These are phyloP conservation scores for Dendrocincla tyrannina DNA, from an alignment of 2,797 vertebrate genomes.

Conservation along the genomic window DNA sequence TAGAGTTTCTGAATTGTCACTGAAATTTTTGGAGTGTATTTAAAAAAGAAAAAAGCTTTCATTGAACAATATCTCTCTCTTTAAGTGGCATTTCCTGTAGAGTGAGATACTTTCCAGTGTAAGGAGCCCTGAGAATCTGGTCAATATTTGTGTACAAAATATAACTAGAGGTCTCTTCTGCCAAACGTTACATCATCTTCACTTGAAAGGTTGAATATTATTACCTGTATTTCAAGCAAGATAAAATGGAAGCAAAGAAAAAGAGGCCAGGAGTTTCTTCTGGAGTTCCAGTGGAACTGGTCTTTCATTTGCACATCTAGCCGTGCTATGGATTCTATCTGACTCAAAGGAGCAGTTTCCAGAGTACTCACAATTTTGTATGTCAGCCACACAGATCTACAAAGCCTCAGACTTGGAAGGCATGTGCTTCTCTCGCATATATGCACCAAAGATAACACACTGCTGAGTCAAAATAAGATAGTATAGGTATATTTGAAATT, in stretches of 20 bases:
- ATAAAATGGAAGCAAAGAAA: background rate
- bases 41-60: background rate
- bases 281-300: background rate
- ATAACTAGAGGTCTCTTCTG: background rate
- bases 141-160: background rate
- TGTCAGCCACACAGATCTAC: background rate
- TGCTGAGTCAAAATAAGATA: background rate
- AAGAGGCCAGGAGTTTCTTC: background rate
- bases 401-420: background rate
- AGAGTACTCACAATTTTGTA: background rate
- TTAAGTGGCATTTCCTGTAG: background rate
- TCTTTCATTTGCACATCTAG: background rate
- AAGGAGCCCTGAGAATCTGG: background rate
- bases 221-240: background rate
- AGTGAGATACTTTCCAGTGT: background rate
- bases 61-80: background rate
- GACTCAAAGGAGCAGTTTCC: background rate
- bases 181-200: background rate
- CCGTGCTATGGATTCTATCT: background rate
- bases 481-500: background rate
- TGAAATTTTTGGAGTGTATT: background rate
- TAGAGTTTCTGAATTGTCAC: background rate
- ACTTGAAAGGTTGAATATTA: background rate
- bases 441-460: background rate
- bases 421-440: background rate